Percentiles rank a stretch among this genome's conserved stretches.
Evolutionary conservation across 2,888 invertebrate species (phyloP).

Genomic region (Mimas tiliae): DNA sequence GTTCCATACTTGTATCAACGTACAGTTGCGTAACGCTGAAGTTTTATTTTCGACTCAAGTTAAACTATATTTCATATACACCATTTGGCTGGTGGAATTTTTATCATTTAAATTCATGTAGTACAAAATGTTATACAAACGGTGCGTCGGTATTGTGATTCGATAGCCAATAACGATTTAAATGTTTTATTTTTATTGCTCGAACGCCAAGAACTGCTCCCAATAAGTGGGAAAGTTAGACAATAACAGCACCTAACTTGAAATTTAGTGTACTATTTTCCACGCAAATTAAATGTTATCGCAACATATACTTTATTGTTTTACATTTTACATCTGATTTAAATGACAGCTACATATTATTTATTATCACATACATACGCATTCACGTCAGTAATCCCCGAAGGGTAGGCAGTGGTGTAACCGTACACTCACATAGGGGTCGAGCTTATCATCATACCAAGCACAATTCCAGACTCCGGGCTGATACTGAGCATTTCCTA

Average conservation of each 20-base stretch:
- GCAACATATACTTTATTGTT: constrained; percentile 9
- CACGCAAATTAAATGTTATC: constrained; percentile 23
- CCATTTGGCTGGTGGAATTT: constrained; percentile 41
- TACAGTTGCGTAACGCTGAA: constrained; percentile 56
- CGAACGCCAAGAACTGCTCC: constrained; percentile 43
- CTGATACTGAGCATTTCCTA: too few species aligned
- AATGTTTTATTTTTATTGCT: constrained; percentile 52
- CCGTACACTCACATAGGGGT: too few species aligned
- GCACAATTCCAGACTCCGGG: too few species aligned
- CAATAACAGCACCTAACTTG: constrained; percentile 43
- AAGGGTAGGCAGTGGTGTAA: too few species aligned
- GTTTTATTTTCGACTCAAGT: constrained; percentile 54
- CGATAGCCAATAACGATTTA: constrained; percentile 47
- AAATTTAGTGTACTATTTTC: constrained; percentile 36
- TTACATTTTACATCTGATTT: background rate
- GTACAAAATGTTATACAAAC: constrained; percentile 49
- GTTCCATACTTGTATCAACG: constrained; percentile 62
- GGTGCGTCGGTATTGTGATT: constrained; percentile 40
- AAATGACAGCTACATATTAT: background rate
- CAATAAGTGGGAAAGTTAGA: constrained; percentile 47
- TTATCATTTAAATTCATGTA: constrained; percentile 42
- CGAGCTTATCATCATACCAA: too few species aligned
- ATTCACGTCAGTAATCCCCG: too few species aligned
- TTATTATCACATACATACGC: too few species aligned
- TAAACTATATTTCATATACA: constrained; percentile 70